phyloP scores from a whole-genome alignment of 1,140 invertebrate genomes.

The Coptotermes formosanus region DNA sequence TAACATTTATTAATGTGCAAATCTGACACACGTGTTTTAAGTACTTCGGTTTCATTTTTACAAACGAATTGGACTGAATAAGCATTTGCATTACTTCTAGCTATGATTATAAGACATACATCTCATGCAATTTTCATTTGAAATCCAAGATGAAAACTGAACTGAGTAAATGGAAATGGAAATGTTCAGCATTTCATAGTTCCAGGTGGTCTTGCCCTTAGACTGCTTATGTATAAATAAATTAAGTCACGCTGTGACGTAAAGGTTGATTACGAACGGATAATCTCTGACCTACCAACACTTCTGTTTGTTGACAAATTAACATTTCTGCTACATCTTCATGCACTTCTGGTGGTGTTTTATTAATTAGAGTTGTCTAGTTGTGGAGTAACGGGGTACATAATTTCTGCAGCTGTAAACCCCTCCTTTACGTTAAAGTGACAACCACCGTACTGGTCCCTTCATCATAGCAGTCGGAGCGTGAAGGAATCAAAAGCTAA shows the following conservation, averaged over 20 bases:
- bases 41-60: no score
- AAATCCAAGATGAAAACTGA: background rate
- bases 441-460: background rate
- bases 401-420: background rate
- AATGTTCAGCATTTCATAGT: background rate
- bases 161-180: background rate
- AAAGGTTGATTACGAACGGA: background rate
- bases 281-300: background rate
- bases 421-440: background rate
- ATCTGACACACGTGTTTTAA: no score
- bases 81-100: no score
- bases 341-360: background rate
- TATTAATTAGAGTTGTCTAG: conserved; percentile 4
- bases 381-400: background rate
- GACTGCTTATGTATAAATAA: background rate
- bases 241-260: background rate
- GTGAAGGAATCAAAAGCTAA: background rate
- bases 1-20: no score
- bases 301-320: background rate
- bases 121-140: no score
- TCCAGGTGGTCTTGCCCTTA: background rate
- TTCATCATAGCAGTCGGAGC: background rate
- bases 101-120: no score
- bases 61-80: no score
- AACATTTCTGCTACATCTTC: background rate